Conservation (phyloP, 2,797 vertebrate species). For the Trematomus bernacchii region DNA sequence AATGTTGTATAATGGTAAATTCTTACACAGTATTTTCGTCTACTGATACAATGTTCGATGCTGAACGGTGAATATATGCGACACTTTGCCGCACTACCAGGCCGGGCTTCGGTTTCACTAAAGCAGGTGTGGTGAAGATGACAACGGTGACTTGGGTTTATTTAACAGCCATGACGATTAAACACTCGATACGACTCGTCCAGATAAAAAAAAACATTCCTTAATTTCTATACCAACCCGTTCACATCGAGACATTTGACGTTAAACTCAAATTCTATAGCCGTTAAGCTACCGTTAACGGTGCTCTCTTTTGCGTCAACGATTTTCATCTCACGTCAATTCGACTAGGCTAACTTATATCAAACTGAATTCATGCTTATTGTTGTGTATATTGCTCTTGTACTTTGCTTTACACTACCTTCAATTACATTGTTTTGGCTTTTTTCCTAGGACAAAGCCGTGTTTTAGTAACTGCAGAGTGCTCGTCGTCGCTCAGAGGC, state of each 20-base stretch:
- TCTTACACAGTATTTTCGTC: accelerated
- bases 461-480: no score
- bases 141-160: slow-evolving; percentile 1
- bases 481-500: accelerated
- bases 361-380: no score
- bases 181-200: background rate
- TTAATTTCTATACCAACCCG: accelerated
- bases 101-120: slow-evolving; percentile 31
- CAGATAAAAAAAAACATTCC: background rate
- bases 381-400: accelerated
- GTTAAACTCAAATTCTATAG: no score
- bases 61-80: slow-evolving; percentile 31
- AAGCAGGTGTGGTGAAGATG: slow-evolving; percentile 70
- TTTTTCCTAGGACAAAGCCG: accelerated
- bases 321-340: no score
- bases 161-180: background rate
- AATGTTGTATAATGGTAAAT: background rate
- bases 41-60: background rate
- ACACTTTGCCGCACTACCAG: slow-evolving; percentile 45
- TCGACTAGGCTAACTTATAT: background rate
- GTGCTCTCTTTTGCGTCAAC: background rate
- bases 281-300: no score
- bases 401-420: background rate
- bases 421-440: background rate
- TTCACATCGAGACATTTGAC: accelerated